Conservation (phyloP, 2,888 invertebrate genomes). For the Pachymerium ferrugineum region DNA sequence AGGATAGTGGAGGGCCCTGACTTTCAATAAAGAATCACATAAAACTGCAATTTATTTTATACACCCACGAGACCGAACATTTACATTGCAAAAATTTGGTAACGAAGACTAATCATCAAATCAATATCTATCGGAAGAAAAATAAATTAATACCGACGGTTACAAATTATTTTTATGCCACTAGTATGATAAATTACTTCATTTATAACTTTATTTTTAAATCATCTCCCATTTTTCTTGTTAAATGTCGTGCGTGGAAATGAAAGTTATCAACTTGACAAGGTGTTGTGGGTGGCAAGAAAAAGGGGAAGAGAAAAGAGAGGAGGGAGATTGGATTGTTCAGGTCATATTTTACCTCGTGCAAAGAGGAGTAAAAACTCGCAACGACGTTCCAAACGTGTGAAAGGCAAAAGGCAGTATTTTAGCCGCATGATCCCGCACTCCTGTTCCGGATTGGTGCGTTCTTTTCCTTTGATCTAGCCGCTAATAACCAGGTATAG, state of each 20-base stretch:
- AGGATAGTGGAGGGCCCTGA: not conserved
- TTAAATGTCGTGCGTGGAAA: not conserved
- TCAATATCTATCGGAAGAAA: not conserved
- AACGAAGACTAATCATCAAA: not conserved
- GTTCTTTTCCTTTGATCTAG: not conserved
- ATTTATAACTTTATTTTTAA: no score
- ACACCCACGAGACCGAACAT: not conserved
- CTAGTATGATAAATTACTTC: no score
- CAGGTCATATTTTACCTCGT: conserved; percentile 7
- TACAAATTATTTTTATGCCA: no score
- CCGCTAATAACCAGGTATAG: conserved; percentile 8
- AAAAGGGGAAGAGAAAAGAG: not conserved
- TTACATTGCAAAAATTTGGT: not conserved
- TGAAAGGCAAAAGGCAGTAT: conserved; percentile 13
- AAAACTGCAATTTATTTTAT: conserved; percentile 8
- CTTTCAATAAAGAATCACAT: not conserved
- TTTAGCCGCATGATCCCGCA: conserved; percentile 4
- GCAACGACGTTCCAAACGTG: conserved; percentile 8
- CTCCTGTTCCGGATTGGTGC: conserved; percentile 13
- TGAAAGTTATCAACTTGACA: not conserved
- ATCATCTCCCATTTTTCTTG: no score
- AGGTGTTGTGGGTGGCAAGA: not conserved
- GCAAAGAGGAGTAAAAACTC: conserved; percentile 13
- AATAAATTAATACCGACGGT: no score
- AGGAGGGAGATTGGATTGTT: not conserved